A percentile compares a stretch with the other conserved stretches of the same genome.
Conservation (phyloP, 2,113 vertebrate genomes). For the Cryptoleucopteryx plumbea region DNA sequence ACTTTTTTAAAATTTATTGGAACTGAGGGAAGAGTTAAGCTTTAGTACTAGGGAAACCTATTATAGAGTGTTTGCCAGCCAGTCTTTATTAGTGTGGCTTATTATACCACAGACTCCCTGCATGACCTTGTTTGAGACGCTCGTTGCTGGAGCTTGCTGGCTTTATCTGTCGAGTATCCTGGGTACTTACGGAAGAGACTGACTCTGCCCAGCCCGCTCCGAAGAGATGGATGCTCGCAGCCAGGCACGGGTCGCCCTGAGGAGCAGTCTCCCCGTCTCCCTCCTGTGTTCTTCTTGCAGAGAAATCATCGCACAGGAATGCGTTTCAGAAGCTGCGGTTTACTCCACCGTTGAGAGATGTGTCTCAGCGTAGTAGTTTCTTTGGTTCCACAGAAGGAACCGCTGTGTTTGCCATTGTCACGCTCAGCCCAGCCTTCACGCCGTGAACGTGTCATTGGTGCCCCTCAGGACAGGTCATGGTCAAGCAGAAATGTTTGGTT, state of each 20-base stretch:
- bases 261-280: rapidly evolving
- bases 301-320: neutral
- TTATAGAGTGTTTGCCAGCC: neutral
- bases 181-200: neutral
- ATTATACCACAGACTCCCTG: neutral
- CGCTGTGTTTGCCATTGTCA: neutral
- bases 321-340: neutral
- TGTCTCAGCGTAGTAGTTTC: neutral
- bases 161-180: neutral
- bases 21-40: neutral
- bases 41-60: neutral
- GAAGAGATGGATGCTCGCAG: neutral
- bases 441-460: too few relatives aligned
- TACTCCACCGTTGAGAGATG: neutral
- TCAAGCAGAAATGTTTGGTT: neutral
- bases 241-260: neutral
- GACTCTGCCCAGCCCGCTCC: neutral
- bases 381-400: neutral
- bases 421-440: neutral
- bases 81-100: neutral
- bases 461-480: neutral
- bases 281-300: neutral
- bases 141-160: neutral
- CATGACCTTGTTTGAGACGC: neutral
- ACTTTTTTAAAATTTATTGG: neutral